Evolutionary conservation across 2,888 invertebrate genomes (phyloP), one percentile per base, ranked within the genome.

Genomic region (Ectemnius cavifrons): DNA sequence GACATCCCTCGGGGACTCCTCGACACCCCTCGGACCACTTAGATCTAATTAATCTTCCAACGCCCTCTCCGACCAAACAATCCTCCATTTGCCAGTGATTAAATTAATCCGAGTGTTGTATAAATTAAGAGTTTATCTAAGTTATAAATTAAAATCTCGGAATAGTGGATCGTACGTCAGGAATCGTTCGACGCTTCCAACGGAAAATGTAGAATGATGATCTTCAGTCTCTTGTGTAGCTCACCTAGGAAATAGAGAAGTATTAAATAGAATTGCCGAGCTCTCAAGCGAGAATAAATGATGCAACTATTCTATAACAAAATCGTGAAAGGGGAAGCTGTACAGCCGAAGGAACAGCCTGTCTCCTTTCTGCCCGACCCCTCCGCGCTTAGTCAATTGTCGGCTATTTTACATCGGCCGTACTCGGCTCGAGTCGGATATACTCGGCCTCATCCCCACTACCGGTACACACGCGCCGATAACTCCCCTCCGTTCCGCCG

Each of bases 301-400:
- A 63, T 76, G 77, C 78, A 77, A 86, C 83, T 84, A 87, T 85
- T 83, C 79, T 71, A 79, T 77, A 84, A 88, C 84, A 85, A 88
- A 88, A 86, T 86, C 85, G 87, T 87, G 87, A 89, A 84, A 83
- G 89, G 89, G 89, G 89, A 90, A 87, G 90, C 87, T 81, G 90
- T 80, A 86, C 89, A 86, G 84, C 82, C 84, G 77, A 82, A 79
- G 85, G 90, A 90, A 90, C 81, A 81, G 89, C 90, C 77, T 81
- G 80, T 68, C 79, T 79, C 78, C 78, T 78, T 75, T 75, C 80
- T 68, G 78, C 79, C 71, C 76, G 68, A 80, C 80, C 80, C 64
- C 84, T 84, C 84, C 77, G 76, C 84, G 81, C 77, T 85, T 82
- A 84, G 85, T 88, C 89, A 87, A 87, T 89, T 87, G 87, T 85